These are phyloP conservation scores for Trachelus stipa DNA, from an alignment of 2,888 invertebrate species.

Conservation along the genomic window DNA sequence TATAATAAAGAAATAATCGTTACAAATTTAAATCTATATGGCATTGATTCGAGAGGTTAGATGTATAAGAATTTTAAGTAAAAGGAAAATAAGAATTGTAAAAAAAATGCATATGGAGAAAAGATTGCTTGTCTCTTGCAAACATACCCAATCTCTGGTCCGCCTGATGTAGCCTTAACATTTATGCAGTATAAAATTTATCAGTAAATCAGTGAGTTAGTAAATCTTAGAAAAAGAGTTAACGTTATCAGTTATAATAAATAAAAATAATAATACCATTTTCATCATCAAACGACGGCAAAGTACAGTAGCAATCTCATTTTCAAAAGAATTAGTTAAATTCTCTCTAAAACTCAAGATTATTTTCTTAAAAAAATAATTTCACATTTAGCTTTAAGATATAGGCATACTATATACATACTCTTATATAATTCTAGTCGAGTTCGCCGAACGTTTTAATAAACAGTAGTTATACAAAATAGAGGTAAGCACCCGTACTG, in stretches of 20 bases:
- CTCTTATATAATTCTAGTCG: not conserved
- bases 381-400: not conserved
- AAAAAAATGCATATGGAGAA: not conserved
- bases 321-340: not conserved
- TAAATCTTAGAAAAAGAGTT: not conserved
- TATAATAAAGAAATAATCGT: not conserved
- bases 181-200: not conserved
- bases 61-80: not conserved
- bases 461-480: not conserved
- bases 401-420: not conserved
- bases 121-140: not conserved
- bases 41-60: not conserved
- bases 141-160: not conserved
- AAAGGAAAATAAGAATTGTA: not conserved
- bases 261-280: not conserved
- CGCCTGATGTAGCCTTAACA: not conserved
- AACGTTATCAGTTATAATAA: not conserved
- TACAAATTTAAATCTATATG: not conserved
- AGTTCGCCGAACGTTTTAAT: not conserved
- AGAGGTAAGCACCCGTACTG: not conserved
- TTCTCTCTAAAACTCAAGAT: not conserved
- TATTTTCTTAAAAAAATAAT: not conserved
- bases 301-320: not conserved
- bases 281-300: not conserved
- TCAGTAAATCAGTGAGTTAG: not conserved